Evolutionary conservation across 2,113 vertebrate genomes (phyloP).

Genomic region (Benitochromis conjunctus): DNA sequence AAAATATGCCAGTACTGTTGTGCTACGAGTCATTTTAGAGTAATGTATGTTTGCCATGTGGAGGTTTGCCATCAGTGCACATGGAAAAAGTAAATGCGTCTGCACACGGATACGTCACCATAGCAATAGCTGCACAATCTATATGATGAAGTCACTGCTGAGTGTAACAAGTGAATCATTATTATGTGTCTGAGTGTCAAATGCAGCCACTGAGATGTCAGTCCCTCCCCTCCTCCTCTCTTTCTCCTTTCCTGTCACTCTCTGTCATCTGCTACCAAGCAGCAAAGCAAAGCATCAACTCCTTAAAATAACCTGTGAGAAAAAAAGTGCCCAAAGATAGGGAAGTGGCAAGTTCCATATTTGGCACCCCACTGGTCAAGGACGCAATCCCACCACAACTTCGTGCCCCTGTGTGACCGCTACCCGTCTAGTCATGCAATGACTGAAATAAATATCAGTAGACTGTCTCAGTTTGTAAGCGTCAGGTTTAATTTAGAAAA

Average conservation of each 20-base stretch:
- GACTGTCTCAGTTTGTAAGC: not conserved
- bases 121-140: not conserved
- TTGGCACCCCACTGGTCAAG: not conserved
- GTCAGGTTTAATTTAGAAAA: not conserved
- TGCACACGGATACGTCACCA: not conserved
- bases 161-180: not conserved
- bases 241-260: slow-evolving; percentile 21
- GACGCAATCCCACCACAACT: not conserved
- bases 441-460: not conserved
- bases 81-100: not conserved
- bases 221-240: not conserved
- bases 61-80: no score
- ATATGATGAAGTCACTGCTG: not conserved
- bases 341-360: slow-evolving; percentile 9
- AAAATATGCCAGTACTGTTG: not conserved
- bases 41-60: not conserved
- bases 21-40: not conserved
- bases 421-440: rapidly evolving
- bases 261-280: not conserved
- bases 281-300: not conserved
- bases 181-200: not conserved
- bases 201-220: not conserved
- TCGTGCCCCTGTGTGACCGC: not conserved
- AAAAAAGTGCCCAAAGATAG: slow-evolving; percentile 20
- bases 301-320: slow-evolving; percentile 23